Percentiles rank a stretch among this genome's conserved stretches.
Conservation (phyloP, 35 echinoderm and acorn worm genomes). For the Eucidaris tribuloides region DNA sequence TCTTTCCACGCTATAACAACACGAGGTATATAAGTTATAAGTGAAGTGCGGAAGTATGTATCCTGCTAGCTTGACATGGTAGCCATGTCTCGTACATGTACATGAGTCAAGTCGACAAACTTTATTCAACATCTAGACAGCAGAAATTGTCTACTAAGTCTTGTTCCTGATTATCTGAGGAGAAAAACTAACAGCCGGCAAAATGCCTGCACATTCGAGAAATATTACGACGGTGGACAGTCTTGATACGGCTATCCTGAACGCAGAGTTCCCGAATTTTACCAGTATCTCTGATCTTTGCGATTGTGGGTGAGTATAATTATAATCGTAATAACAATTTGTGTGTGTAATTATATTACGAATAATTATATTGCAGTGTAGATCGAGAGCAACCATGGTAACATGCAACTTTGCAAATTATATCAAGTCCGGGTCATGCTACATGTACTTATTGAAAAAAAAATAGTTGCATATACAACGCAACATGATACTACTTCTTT, state of each 20-base stretch:
- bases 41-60: too few species aligned
- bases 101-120: not conserved
- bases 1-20: too few species aligned
- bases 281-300: conserved; percentile 57
- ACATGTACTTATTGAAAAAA: not conserved
- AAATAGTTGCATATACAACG: not conserved
- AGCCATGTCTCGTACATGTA: too few species aligned
- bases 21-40: too few species aligned
- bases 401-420: not conserved
- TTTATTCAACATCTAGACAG: not conserved
- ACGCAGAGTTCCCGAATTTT: conserved; percentile 48
- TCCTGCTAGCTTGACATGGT: too few species aligned
- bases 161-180: not conserved
- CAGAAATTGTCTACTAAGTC: not conserved
- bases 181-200: not conserved
- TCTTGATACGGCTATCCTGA: conserved; percentile 9
- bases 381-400: too few species aligned
- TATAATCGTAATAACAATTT: not conserved
- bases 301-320: conserved; percentile 58
- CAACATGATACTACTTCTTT: not conserved
- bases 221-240: not conserved
- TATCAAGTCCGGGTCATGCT: not conserved
- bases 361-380: not conserved
- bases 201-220: not conserved
- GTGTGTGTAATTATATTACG: not conserved